These are phyloP conservation scores for Sorex fumeus DNA, from an alignment of 2,113 vertebrate species.

Conservation along the genomic window DNA sequence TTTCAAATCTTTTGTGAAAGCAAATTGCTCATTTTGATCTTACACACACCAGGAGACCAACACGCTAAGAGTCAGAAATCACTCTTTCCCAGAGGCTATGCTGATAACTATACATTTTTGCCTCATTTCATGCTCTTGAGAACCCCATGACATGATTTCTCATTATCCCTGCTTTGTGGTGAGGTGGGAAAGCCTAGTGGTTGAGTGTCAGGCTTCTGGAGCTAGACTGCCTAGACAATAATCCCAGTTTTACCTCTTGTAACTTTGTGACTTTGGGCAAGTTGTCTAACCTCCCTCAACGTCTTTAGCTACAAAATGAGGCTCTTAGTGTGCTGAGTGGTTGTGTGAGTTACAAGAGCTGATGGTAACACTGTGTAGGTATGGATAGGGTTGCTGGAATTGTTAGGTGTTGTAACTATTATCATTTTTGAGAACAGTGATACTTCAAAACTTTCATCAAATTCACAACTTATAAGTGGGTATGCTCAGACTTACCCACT, in stretches of 20 bases:
- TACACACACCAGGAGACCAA: neutral
- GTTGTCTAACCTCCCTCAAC: neutral
- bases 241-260: neutral
- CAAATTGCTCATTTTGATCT: neutral
- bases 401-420: neutral
- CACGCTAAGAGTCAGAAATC: neutral
- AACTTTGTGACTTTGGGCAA: neutral
- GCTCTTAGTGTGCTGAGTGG: neutral
- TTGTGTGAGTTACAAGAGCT: neutral
- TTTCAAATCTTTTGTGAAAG: neutral
- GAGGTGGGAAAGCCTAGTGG: neutral
- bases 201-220: neutral
- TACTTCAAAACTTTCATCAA: conserved; percentile 30
- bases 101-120: neutral
- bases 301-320: conserved; percentile 28
- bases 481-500: neutral
- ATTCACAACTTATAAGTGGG: neutral
- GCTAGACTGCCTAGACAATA: neutral
- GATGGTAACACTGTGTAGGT: neutral
- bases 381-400: neutral
- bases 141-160: neutral
- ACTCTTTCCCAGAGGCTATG: neutral
- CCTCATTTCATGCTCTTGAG: neutral
- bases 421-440: neutral
- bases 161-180: neutral